Evolutionary conservation across 2,113 vertebrate genomes (phyloP), one percentile per base, ranked within the genome.

Genomic region (Gopherus evgoodei): DNA sequence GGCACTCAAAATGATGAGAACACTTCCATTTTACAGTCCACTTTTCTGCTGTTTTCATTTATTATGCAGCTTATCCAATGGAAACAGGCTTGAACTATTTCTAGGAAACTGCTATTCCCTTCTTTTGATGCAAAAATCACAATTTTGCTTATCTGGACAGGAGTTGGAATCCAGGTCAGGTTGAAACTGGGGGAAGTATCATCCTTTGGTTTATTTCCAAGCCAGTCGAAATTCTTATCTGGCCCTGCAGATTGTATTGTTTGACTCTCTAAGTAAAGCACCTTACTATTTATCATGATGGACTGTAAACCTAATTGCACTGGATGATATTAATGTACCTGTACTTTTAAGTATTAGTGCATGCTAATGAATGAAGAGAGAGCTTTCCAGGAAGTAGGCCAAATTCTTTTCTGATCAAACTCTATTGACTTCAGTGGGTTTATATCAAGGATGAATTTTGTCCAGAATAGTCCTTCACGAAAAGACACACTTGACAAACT

Each of bases 41-140:
- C 91, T 91, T 85, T 54, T 72, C 83, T 93, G 57, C 81, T 94
- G 56, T 91, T 95, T 96, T 80, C 96, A 19, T 88, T 90, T 88
- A 85, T 83, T 94, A 89, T 5, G 84, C 69, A 78, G 17, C 88
- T 94, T 96, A 94, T 87, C 44, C 69, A 96, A 76, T 6, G 95
- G 88, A 87, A 93, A 86, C 81, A 94, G 84, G 95, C 79, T 88
- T 56, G 65, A 86, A 87, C 69, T n/a, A 92, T 92, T 97, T 90
- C 76, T 96, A 87, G 81, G 91, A 78, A 94, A 93, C 38, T 0
- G 0, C 83, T 49, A 87, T 2, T 65, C 25, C 87, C 35, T 54
- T 87, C 49, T 94, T 94, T 90, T 50, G 54, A 78, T 91, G 52
- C 42, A 65, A 62, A 57, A 31, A 83, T 27, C 25, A 24, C 57